Evolutionary conservation across 2,797 vertebrate species (phyloP), one percentile per base, ranked within the genome.

Genomic region (Euphonia xanthogaster): DNA sequence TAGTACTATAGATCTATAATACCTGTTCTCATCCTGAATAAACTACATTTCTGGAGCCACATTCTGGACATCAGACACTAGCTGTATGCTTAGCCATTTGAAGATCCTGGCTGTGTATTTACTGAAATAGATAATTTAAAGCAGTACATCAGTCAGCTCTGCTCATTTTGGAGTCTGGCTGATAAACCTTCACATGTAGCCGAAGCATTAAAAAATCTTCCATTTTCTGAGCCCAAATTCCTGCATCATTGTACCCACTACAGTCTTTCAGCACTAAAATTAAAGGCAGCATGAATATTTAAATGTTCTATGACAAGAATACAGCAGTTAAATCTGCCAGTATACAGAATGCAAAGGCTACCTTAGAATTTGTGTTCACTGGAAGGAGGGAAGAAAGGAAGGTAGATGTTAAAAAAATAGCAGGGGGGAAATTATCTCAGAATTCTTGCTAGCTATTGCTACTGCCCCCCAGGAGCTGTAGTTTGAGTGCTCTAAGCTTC

Each of bases 241-340:
- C 61, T 63, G 51, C 80, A 92, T 70, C 71, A 74, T 65, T 10
- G 6, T 92, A 76, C 74, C 58, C 82, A 67, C 94, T 92, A 62
- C 74, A 93, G 86, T 47, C 20, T 93, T 94, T 88, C 66, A 93
- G 70, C 71, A 82, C 67, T 62, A 77, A 83, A 71, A 94, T 71
- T 71, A 94, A 95, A 94, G 93, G 39, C 66, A 74, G n/a, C 53
- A 68, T 95, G 80, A 80, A 81, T 92, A 92, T 74, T 55, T 96
- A 94, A 93, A 72, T 89, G 73, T 61, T 92, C 93, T 91, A 20
- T 73, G 60, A 70, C 60, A 91, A 88, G 72, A 66, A 84, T 28
- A 13, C 75, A 74, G 50, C 28, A 85, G n/a, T 54, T 83, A 88
- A 85, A 80, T 54, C 73, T 88, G 63, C 7, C 53, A 82, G 33